These are phyloP conservation scores for Lucilia cuprina DNA, from an alignment of 1,140 invertebrate genomes.

Conservation along the genomic window DNA sequence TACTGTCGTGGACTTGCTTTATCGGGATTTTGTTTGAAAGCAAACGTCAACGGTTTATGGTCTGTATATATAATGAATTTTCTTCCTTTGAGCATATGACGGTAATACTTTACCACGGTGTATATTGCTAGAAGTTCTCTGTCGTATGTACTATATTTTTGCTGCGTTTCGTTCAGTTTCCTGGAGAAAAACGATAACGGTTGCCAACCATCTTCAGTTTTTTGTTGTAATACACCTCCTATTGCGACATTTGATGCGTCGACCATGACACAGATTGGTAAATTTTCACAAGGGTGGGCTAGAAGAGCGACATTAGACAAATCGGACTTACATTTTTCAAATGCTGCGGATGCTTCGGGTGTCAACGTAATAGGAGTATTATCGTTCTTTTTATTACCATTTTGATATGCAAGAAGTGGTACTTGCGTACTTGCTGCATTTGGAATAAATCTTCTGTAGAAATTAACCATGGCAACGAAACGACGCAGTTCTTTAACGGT, in stretches of 20 bases:
- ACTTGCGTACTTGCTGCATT: not conserved
- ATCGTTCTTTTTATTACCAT: not conserved
- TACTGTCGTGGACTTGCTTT: conserved; percentile 47
- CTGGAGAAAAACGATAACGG: conserved; percentile 2
- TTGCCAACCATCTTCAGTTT: too few species aligned
- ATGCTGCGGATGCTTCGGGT: not conserved
- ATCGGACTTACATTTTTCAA: not conserved
- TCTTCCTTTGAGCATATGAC: not conserved
- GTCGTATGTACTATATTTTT: conserved; percentile 25
- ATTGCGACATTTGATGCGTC: conserved; percentile 2
- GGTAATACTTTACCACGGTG: not conserved
- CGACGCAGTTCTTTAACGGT: not conserved
- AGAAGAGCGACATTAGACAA: not conserved
- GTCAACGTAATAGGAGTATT: not conserved
- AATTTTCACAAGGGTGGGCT: not conserved
- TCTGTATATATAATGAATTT: conserved; percentile 54
- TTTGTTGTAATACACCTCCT: conserved; percentile 3
- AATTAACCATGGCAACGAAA: conserved; percentile 14
- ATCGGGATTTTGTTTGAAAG: conserved; percentile 42
- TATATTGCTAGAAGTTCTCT: not conserved
- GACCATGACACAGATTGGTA: not conserved
- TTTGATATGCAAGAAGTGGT: not conserved
- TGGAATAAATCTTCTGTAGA: not conserved
- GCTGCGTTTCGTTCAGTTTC: not conserved
- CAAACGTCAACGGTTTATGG: conserved; percentile 60